phyloP scores from a whole-genome alignment of 2,113 vertebrate species.

The Chaetorhynchus papuensis region DNA sequence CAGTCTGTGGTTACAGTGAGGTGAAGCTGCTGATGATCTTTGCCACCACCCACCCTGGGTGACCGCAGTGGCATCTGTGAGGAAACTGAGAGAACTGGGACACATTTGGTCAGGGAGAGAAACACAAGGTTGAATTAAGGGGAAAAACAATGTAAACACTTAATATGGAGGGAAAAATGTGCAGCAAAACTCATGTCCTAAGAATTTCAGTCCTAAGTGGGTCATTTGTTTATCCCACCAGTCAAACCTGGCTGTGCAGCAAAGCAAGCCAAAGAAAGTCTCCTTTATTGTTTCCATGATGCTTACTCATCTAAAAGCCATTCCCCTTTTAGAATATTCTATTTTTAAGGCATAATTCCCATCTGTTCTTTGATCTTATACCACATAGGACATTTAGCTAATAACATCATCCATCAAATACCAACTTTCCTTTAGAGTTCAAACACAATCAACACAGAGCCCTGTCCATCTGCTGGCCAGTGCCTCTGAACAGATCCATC shows the following conservation, averaged over 20 bases:
- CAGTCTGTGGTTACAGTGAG: neutral
- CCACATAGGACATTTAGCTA: constrained; percentile 67
- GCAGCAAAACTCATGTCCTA: neutral
- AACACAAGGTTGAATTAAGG: neutral
- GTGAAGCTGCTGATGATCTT: neutral
- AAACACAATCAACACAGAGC: constrained; percentile 44
- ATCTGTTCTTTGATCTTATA: constrained; percentile 75
- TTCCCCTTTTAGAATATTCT: constrained; percentile 71
- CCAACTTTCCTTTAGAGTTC: constrained; percentile 53
- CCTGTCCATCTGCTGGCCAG: constrained; percentile 43
- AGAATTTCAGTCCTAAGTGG: neutral
- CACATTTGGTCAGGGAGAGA: neutral
- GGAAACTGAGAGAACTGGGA: neutral
- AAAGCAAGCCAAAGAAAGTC: constrained; percentile 67
- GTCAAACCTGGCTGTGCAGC: constrained; percentile 27
- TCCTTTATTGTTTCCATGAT: constrained; percentile 67
- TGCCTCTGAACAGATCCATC: constrained; percentile 42
- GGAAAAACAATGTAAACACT: neutral
- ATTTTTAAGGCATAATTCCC: constrained; percentile 72
- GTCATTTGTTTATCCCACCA: constrained; percentile 7
- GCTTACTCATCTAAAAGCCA: constrained; percentile 65
- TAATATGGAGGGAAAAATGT: neutral
- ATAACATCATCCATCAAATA: constrained; percentile 63
- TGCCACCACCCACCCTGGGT: neutral
- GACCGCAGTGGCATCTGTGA: neutral